Evolutionary conservation across 2,888 invertebrate genomes (phyloP).

Genomic region (Andrena haemorrhoa): DNA sequence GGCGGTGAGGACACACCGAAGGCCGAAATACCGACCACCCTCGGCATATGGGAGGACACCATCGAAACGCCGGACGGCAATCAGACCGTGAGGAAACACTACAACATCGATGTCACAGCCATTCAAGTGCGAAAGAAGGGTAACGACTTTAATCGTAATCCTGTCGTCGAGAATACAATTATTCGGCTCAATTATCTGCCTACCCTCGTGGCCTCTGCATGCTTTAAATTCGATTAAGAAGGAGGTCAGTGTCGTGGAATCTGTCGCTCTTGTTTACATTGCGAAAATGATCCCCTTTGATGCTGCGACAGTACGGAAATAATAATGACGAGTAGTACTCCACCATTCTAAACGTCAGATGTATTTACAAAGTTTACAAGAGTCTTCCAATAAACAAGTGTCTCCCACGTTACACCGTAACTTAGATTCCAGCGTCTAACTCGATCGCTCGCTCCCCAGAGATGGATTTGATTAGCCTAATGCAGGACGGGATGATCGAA

Average conservation of each 20-base stretch:
- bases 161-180: constrained; percentile 1
- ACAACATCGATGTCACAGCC: constrained; percentile 88
- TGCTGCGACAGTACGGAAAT: not conserved
- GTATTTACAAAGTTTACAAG: not conserved
- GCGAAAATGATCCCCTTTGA: not conserved
- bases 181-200: not conserved
- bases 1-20: constrained; percentile 92
- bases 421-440: not conserved
- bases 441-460: constrained; percentile 78
- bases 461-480: constrained; percentile 88
- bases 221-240: not conserved
- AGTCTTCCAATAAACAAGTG: not conserved
- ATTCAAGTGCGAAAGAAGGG: constrained; percentile 88
- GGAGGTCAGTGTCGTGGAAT: not conserved
- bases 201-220: too few relatives aligned
- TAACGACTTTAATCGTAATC: constrained; percentile 62
- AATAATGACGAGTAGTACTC: too few relatives aligned
- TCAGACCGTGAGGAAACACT: constrained; percentile 79
- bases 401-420: not conserved
- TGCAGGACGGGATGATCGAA: constrained; percentile 91
- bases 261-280: not conserved
- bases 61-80: constrained; percentile 80
- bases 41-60: constrained; percentile 87
- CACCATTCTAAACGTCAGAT: too few relatives aligned
- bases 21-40: constrained; percentile 88